phyloP scores from a whole-genome alignment of 2,113 vertebrate species.

The Urocitellus parryii region DNA sequence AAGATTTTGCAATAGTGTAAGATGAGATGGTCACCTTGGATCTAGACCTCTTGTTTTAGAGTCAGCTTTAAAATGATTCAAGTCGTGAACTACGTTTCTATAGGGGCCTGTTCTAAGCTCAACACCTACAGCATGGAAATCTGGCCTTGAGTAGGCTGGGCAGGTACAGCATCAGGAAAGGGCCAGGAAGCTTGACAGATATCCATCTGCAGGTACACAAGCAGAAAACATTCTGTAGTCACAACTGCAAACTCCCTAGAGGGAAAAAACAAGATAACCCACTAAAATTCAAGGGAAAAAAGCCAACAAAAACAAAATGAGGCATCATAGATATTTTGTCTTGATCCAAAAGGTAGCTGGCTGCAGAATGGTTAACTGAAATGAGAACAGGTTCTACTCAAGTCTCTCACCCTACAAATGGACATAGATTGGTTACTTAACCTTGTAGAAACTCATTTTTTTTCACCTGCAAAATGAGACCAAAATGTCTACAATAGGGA shows the following conservation, averaged over 20 bases:
- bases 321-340: background rate
- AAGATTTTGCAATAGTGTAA: background rate
- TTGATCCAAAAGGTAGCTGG: background rate
- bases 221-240: background rate
- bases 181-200: background rate
- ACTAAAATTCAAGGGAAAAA: background rate
- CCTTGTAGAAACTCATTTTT: background rate
- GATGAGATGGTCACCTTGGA: background rate
- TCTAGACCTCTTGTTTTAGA: background rate
- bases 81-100: background rate
- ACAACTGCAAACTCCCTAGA: background rate
- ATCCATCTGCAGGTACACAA: background rate
- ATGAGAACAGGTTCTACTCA: background rate
- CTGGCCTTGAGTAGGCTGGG: background rate
- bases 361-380: background rate
- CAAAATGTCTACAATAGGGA: background rate
- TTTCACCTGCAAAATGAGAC: background rate
- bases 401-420: background rate
- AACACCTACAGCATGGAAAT: background rate
- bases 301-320: background rate
- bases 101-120: background rate
- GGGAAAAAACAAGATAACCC: background rate
- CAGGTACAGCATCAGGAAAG: background rate
- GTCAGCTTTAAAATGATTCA: background rate
- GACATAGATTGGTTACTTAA: background rate